These are phyloP conservation scores for Ophion obscuratus DNA, from an alignment of 2,888 invertebrate genomes.

Conservation along the genomic window DNA sequence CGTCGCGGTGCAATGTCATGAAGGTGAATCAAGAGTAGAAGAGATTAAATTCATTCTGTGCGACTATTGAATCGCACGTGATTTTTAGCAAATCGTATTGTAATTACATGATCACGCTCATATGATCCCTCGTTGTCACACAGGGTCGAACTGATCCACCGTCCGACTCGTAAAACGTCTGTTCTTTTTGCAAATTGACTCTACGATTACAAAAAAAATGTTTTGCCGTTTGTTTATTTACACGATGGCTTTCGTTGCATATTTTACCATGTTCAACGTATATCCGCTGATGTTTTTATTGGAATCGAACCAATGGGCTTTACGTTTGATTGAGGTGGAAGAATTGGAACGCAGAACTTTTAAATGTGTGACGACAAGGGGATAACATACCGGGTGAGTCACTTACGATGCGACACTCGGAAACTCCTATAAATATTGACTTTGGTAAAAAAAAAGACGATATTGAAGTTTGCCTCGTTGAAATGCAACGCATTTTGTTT, in stretches of 20 bases:
- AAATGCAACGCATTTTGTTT: too few relatives aligned
- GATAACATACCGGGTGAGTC: background rate
- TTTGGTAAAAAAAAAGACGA: background rate
- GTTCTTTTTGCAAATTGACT: background rate
- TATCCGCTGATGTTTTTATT: background rate
- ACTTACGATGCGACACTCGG: background rate
- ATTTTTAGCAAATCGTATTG: conserved; percentile 57
- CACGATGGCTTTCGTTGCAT: too few relatives aligned
- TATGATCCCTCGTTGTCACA: background rate
- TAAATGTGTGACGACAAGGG: background rate
- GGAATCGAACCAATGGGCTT: background rate
- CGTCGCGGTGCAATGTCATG: conserved; percentile 1
- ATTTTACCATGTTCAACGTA: background rate
- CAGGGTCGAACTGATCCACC: background rate
- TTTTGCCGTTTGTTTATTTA: too few relatives aligned
- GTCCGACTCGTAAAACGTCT: background rate
- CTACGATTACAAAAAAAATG: too few relatives aligned
- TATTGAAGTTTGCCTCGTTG: too few relatives aligned
- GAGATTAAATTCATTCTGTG: conserved; percentile 19
- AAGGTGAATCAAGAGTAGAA: conserved; percentile 1
- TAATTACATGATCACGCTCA: conserved; percentile 51
- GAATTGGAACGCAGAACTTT: background rate
- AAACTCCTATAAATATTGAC: background rate
- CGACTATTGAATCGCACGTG: conserved; percentile 25
- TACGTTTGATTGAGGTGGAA: background rate